Conservation (phyloP, 2,888 invertebrate genomes). For the Lasius fuliginosus region DNA sequence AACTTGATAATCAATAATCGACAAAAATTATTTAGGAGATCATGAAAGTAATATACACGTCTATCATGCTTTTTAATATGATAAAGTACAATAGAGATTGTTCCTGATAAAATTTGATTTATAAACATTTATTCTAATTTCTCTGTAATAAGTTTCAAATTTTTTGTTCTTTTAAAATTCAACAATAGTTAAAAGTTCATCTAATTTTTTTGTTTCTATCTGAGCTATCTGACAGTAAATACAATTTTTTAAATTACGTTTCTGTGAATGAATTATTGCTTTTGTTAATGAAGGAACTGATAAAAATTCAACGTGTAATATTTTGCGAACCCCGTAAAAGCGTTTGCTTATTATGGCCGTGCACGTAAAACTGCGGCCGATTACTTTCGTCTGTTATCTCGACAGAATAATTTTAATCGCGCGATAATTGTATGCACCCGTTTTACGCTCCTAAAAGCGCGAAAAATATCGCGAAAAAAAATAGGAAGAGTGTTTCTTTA, state of each 20-base stretch:
- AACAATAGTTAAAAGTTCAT: not conserved
- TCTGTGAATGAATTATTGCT: not conserved
- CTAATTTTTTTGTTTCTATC: conserved; percentile 18
- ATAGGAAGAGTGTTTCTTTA: conserved; percentile 23
- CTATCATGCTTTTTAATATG: conserved; percentile 17
- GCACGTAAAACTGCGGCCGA: conserved; percentile 64
- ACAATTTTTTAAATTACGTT: conserved; percentile 20
- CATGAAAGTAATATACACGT: not conserved
- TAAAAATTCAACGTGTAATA: conserved; percentile 9
- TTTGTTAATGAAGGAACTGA: not conserved
- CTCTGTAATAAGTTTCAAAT: not conserved
- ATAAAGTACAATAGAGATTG: not conserved
- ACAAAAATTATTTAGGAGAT: conserved; percentile 13
- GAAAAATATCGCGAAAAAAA: conserved; percentile 7
- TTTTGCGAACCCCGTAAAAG: conserved; percentile 26
- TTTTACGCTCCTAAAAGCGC: not conserved
- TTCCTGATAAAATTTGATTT: not conserved
- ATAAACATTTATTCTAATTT: not conserved
- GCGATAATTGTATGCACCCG: not conserved
- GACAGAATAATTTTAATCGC: conserved; percentile 35
- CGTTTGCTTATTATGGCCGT: conserved; percentile 39
- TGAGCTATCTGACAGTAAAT: conserved; percentile 3
- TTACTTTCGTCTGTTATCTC: conserved; percentile 61
- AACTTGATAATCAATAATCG: not conserved
- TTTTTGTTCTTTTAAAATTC: not conserved